Evolutionary conservation across 37 sponge, comb jelly and placozoan species (phyloP).

Genomic region (Spongia lamella): DNA sequence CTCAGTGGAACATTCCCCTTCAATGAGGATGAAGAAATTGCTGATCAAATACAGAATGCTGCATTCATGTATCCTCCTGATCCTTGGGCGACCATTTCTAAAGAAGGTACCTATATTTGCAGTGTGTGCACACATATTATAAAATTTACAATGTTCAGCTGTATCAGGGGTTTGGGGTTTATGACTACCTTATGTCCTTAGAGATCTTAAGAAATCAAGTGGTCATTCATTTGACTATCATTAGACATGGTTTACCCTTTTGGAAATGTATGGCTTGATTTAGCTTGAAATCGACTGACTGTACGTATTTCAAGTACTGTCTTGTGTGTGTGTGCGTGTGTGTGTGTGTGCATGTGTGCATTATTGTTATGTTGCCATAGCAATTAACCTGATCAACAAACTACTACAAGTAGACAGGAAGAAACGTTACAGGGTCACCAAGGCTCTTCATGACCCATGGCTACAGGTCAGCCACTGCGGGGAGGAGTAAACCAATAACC

Average conservation of each 20-base stretch:
- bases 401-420: constrained; percentile 83
- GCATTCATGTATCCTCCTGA: constrained; percentile 98
- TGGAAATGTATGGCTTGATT: too few species aligned
- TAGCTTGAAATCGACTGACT: too few species aligned
- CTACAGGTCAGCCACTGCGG: constrained; percentile 62
- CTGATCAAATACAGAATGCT: constrained; percentile 97
- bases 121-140: too few species aligned
- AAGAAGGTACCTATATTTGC: constrained; percentile 80
- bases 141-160: too few species aligned
- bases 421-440: constrained; percentile 63
- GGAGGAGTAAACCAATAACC: background rate
- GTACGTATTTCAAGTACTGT: too few species aligned
- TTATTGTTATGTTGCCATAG: constrained; percentile 51
- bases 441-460: constrained; percentile 85
- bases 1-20: constrained; percentile 99
- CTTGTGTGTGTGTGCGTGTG: too few species aligned
- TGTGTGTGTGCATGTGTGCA: background rate
- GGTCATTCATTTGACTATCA: too few species aligned
- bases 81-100: constrained; percentile 87
- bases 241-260: too few species aligned
- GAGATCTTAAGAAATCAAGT: too few species aligned
- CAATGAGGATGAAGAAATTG: constrained; percentile 97
- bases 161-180: too few species aligned
- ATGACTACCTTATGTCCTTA: too few species aligned
- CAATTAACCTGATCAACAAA: constrained; percentile 83